Percentiles rank a stretch among this genome's conserved stretches.
phyloP scores from a whole-genome alignment of 2,888 invertebrate genomes.

The Mythimna impura region DNA sequence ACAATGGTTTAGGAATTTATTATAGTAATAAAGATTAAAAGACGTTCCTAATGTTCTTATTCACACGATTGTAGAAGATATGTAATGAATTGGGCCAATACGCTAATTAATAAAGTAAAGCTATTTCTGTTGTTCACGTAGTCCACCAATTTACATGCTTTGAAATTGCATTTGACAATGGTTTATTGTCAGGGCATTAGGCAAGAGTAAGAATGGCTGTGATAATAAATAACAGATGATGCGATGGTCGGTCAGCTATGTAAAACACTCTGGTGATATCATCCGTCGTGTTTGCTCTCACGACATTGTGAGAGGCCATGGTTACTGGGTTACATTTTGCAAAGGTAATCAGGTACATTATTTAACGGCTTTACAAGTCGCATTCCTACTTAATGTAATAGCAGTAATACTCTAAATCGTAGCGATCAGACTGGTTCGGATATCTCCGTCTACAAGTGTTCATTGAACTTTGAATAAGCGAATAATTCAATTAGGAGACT shows the following conservation, averaged over 20 bases:
- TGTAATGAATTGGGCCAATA: constrained; percentile 58
- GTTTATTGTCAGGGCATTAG: constrained; percentile 57
- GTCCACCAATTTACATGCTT: constrained; percentile 55
- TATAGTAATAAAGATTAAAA: constrained; percentile 49
- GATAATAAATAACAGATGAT: constrained; percentile 72
- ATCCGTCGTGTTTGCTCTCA: constrained; percentile 69
- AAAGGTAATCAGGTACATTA: constrained; percentile 73
- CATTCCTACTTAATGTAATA: constrained; percentile 35
- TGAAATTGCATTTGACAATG: constrained; percentile 57
- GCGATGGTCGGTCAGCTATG: constrained; percentile 67
- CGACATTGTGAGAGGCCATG: constrained; percentile 69
- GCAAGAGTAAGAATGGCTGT: constrained; percentile 49
- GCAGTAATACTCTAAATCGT: constrained; percentile 29
- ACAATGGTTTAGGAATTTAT: constrained; percentile 46
- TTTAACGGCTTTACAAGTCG: constrained; percentile 57
- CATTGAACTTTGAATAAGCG: constrained; percentile 61
- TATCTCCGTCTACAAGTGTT: constrained; percentile 53
- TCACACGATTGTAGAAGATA: constrained; percentile 50
- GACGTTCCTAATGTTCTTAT: constrained; percentile 44
- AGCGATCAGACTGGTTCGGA: constrained; percentile 44
- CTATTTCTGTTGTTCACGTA: constrained; percentile 47
- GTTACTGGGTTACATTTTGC: constrained; percentile 68
- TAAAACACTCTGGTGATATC: constrained; percentile 77
- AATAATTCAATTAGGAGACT: constrained; percentile 64
- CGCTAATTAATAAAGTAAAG: constrained; percentile 53